These are phyloP conservation scores for Microcebus murinus DNA, from an alignment of 2,113 vertebrate species.

Conservation along the genomic window DNA sequence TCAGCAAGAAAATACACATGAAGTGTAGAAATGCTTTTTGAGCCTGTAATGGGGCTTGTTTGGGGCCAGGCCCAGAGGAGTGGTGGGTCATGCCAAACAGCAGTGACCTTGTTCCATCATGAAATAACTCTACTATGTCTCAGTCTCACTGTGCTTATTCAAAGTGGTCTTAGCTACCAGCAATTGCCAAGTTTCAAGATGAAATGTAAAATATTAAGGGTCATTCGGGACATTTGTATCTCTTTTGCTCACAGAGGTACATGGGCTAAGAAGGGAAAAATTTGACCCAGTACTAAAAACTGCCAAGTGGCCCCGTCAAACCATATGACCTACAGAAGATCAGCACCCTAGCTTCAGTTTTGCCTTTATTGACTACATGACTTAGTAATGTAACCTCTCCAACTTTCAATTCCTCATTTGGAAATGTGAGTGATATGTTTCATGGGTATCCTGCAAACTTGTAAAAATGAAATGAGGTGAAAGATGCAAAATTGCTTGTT, in stretches of 20 bases:
- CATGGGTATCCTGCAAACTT: neutral
- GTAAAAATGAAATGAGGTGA: constrained; percentile 11
- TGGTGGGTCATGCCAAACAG: neutral
- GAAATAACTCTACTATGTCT: neutral
- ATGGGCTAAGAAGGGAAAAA: neutral
- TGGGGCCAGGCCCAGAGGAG: neutral
- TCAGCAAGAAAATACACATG: neutral
- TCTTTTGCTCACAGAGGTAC: neutral
- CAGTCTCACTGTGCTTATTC: neutral
- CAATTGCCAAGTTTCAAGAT: neutral
- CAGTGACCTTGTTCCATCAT: neutral
- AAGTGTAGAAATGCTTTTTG: neutral
- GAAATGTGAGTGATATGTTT: neutral
- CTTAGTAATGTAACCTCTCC: neutral
- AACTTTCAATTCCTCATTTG: neutral
- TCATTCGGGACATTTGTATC: neutral
- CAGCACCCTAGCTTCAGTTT: neutral
- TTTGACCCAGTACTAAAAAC: neutral
- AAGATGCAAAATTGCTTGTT: neutral
- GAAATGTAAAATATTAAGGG: neutral
- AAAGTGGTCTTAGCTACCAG: neutral
- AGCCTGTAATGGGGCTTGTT: neutral
- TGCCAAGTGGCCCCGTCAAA: neutral
- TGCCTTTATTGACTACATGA: neutral
- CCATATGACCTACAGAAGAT: neutral